Evolutionary conservation across 2,888 invertebrate genomes (phyloP).

Genomic region (Drosophila greeni): DNA sequence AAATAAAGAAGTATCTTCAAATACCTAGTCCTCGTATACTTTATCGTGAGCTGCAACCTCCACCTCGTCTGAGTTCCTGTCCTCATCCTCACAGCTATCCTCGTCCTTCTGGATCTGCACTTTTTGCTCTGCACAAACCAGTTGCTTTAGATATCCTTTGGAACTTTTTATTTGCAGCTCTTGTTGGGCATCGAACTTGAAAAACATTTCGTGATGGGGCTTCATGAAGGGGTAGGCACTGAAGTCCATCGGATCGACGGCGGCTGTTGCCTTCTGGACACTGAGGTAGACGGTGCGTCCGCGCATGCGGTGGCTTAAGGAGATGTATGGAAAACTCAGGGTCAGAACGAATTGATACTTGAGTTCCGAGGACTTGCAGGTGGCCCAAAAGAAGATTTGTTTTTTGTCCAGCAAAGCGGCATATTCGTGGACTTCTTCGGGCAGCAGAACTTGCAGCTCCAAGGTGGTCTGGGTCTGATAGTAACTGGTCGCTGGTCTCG

Average conservation of each 20-base stretch:
- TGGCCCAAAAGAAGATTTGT: constrained; percentile 6
- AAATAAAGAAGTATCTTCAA: too few species aligned
- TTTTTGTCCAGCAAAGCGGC: background rate
- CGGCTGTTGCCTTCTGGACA: constrained; percentile 23
- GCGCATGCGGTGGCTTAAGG: constrained; percentile 24
- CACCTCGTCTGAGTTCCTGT: background rate
- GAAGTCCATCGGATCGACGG: constrained; percentile 44
- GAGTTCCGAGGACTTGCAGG: background rate
- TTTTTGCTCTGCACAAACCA: too few species aligned
- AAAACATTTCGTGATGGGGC: constrained; percentile 46
- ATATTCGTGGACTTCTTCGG: constrained; percentile 36
- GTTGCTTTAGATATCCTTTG: background rate
- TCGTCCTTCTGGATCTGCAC: background rate
- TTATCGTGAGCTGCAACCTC: background rate
- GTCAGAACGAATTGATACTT: constrained; percentile 44
- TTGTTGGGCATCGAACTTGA: background rate
- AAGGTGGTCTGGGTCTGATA: constrained; percentile 48
- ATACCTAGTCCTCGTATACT: background rate
- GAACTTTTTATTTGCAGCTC: background rate
- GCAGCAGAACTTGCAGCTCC: constrained; percentile 47
- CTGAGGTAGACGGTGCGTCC: constrained; percentile 58
- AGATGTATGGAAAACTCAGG: constrained; percentile 21
- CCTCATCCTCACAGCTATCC: background rate
- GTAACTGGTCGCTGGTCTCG: constrained; percentile 46
- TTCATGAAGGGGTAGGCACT: constrained; percentile 46